Conservation (phyloP, 1,140 invertebrate species). For the Wasmannia auropunctata region DNA sequence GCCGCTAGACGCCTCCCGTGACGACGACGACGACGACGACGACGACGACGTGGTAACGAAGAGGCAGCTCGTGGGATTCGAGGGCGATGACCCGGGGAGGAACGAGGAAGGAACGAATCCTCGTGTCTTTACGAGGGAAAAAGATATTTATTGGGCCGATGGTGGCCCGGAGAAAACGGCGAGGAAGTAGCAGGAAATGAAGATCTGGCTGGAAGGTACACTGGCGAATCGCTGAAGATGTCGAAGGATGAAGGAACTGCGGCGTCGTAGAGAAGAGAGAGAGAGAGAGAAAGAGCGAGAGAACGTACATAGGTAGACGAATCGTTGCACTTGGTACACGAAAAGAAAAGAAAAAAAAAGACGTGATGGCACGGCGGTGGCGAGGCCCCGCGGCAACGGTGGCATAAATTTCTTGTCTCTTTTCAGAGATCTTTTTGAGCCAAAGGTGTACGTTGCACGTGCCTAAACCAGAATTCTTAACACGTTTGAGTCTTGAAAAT, state of each 20-base stretch:
- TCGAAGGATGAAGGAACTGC: constrained; percentile 4
- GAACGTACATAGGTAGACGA: constrained; percentile 4
- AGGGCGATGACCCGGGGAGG: constrained; percentile 29
- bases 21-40: constrained; percentile 18
- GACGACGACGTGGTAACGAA: constrained; percentile 41
- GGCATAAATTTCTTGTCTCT: constrained; percentile 15
- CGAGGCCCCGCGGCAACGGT: constrained; percentile 1
- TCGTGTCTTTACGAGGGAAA: constrained; percentile 21
- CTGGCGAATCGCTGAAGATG: constrained; percentile 12
- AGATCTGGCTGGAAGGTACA: constrained; percentile 41
- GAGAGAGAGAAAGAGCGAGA: not conserved
- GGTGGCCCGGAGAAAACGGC: not conserved
- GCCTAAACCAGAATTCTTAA: constrained; percentile 18
- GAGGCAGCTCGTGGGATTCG: constrained; percentile 45
- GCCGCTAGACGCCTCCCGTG: not conserved
- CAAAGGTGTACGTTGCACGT: not conserved
- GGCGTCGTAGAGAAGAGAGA: not conserved
- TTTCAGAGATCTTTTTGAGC: not conserved
- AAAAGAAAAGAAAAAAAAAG: too few species aligned
- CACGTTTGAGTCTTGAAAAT: not conserved
- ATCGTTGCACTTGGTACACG: not conserved
- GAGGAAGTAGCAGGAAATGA: constrained; percentile 24
- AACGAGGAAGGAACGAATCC: constrained; percentile 20
- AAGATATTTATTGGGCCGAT: constrained; percentile 41
- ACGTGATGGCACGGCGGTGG: not conserved